Percentiles rank a stretch among this genome's conserved stretches.
phyloP scores from a whole-genome alignment of 1,140 invertebrate genomes.

The Phthorimaea operculella region DNA sequence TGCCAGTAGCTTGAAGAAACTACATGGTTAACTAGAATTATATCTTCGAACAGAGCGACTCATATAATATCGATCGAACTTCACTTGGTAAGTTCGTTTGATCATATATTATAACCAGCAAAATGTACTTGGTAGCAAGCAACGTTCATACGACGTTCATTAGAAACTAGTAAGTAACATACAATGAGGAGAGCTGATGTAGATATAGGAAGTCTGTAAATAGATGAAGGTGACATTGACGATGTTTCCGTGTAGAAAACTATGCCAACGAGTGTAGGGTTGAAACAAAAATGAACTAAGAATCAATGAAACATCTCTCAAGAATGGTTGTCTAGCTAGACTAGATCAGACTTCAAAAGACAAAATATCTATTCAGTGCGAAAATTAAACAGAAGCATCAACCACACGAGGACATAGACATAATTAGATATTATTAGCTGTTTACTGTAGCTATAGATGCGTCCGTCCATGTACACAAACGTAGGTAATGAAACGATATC shows the following conservation, averaged over 20 bases:
- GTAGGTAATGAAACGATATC: background rate
- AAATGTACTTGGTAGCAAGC: no score
- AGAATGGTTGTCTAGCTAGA: no score
- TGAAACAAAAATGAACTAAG: background rate
- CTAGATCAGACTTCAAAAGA: no score
- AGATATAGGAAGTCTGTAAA: constrained; percentile 34
- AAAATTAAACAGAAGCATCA: background rate
- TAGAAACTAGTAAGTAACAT: background rate
- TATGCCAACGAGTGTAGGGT: constrained; percentile 39
- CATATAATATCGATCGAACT: no score
- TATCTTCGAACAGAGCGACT: no score
- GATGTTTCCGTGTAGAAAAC: constrained; percentile 47
- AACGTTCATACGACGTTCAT: background rate
- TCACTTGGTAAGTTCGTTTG: no score
- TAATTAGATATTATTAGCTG: no score
- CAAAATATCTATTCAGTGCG: background rate
- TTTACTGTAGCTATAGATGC: background rate
- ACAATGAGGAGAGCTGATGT: background rate
- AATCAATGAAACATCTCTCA: background rate
- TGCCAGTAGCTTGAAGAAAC: no score
- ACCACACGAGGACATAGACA: no score
- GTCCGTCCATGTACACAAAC: background rate
- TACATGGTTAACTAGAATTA: no score
- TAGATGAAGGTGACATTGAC: constrained; percentile 56
- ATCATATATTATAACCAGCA: no score